Base-by-base conservation (phyloP, 2,797 vertebrate species). In the Epinephelus coioides region DNA sequence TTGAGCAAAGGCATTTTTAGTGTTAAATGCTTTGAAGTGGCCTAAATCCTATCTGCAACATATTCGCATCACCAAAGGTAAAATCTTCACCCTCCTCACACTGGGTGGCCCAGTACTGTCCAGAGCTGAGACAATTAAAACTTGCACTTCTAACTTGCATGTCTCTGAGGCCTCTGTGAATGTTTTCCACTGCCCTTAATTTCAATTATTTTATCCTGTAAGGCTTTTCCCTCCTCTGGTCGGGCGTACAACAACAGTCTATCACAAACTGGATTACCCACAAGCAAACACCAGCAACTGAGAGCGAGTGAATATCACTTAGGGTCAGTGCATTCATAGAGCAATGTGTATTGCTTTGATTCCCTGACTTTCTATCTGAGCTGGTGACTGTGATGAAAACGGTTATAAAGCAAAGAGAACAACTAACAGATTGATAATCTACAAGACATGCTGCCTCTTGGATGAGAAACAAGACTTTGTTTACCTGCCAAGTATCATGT, bases 1-100 rank as follows among this genome's bases (percentile, higher is more conserved):
- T 43, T 46, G 19, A 43, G 18, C 34, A 82, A 90, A 89, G 84
- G 83, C 83, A 69, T 81, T 74, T 75, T 71, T 53, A 83, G 70
- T 69, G 64, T 79, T 82, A 67, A 79, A 83, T 78, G 76, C 56
- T 76, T 50, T 59, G 12, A 76, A 67, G 65, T 72, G 53, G 69
- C 6, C 40, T 1, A 5, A 71, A 82, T 74, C 34, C 56, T 7
- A 21, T 14, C 27, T 47, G 72, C 50, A 72, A 30, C 13, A 60
- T 50, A 63, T 40, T 61, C 23, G 72, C 40, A 38, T 44, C 49
- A 34, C 7, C 3, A 21, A 49, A 63, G 13, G 38, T 63, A 4
- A 69, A 83, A 76, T 40, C 30, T 34, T 6, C 7, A 14, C 55
- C 19, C 5, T 71, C 54, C 51, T 64, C 59, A 54, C n/a, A 40